Evolutionary conservation across 1,140 invertebrate genomes (phyloP), one percentile per base, ranked within the genome.

Genomic region (Drosophila ambigua): DNA sequence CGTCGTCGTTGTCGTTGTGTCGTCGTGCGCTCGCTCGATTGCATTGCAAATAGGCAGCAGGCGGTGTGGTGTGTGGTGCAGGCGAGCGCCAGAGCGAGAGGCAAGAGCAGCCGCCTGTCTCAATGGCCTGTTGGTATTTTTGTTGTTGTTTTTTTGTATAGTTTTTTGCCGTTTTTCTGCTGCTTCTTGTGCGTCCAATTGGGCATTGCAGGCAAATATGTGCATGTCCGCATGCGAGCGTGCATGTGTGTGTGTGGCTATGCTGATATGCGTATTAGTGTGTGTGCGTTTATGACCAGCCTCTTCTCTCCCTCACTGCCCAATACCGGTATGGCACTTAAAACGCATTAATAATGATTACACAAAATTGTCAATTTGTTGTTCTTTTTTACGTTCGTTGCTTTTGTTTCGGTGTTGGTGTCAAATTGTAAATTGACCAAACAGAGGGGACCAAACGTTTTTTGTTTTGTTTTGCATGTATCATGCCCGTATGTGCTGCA

Each of bases 301-400:
- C 77, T 76, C 72, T 65, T 72, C 73, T 69, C 79, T 71, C 67
- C 57, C 52, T 39, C 31, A 57, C 72, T 69, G 72, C 54, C 67
- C 72, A 75, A 75, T 75, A 39, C 35, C 35, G 35, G 35, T 39
- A 39, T 39, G 72, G 72, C 54, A 60, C 60, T 69, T 59, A 52
- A 83, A 83, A 83, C 79, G 79, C 79, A 83, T 83, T 83, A 83
- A 83, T 83, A 79, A 79, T 83, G 79, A 83, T 83, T 79, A 83
- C 76, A 83, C 79, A 48, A 82, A 83, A 78, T 82, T 83, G 71
- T 66, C 74, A 78, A 52, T 72, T 75, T 72, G 71, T 64, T 85
- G 57, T 58, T 77, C 52, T 72, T 71, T 53, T 43, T 67, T 68
- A 11, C 61, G 51, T 28, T 60, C 26, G 1, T n/a, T 28, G 41